These are phyloP conservation scores for Protobothrops flavoviridis DNA, from an alignment of 2,113 vertebrate species.

Conservation along the genomic window DNA sequence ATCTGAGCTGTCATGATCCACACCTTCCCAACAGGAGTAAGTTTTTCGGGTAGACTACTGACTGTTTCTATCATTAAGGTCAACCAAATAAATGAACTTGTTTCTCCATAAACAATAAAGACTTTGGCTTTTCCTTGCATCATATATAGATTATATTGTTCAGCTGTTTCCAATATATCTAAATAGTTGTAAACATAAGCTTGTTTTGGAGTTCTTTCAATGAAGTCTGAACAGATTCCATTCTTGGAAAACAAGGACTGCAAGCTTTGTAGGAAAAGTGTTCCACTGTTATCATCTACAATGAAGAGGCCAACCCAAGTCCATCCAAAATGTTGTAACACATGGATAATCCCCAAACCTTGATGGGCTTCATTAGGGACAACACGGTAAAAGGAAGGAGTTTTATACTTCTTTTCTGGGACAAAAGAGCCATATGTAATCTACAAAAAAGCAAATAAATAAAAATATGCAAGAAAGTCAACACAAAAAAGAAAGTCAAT, in stretches of 20 bases:
- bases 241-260: not conserved
- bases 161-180: rapidly evolving
- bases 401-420: not conserved
- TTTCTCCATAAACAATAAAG: not conserved
- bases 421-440: not conserved
- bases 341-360: not conserved
- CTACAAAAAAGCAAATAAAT: not conserved
- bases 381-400: not conserved
- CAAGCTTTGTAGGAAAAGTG: not conserved
- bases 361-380: not conserved
- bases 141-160: not conserved
- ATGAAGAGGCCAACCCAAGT: not conserved
- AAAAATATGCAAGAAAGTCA: not conserved
- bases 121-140: not conserved
- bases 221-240: not conserved
- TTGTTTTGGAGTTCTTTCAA: not conserved
- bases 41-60: not conserved
- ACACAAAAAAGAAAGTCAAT: not conserved
- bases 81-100: not conserved
- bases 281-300: not conserved
- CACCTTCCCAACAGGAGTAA: not conserved
- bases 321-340: not conserved
- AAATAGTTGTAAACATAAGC: not conserved
- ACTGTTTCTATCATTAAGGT: not conserved
- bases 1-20: not conserved